Percentiles rank a stretch among this genome's conserved stretches.
Conservation (phyloP, 2,888 invertebrate genomes). For the Lumbricus terrestris region DNA sequence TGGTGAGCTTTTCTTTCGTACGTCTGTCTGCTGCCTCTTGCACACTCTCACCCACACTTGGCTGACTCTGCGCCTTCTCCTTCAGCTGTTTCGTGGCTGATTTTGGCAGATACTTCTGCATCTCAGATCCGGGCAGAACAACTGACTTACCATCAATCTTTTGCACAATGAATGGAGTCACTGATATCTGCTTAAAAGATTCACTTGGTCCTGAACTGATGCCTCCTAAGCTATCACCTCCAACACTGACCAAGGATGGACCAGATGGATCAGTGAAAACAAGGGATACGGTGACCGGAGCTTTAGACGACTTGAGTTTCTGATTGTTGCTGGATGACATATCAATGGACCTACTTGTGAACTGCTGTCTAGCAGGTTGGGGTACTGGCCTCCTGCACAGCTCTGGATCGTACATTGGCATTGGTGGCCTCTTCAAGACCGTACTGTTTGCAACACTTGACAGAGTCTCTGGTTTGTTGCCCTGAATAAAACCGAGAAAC, state of each 20-base stretch:
- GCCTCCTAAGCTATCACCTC: constrained; percentile 6
- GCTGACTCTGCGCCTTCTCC: background rate
- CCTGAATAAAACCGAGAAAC: constrained; percentile 52
- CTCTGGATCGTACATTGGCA: constrained; percentile 54
- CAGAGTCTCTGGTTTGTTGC: constrained; percentile 53
- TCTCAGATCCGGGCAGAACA: background rate
- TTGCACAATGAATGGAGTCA: constrained; percentile 20
- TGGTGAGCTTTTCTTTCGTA: background rate
- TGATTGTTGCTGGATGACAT: background rate
- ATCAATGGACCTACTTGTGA: background rate
- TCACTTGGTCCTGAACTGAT: background rate
- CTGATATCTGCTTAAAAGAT: constrained; percentile 8
- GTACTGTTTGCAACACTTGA: constrained; percentile 51
- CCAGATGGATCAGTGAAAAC: constrained; percentile 15
- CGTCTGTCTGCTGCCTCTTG: background rate
- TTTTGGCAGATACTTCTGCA: constrained; percentile 9
- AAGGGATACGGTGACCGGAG: background rate
- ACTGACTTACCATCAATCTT: constrained; percentile 9
- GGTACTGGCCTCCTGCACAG: constrained; percentile 36
- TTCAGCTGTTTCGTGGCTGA: background rate
- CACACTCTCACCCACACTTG: background rate
- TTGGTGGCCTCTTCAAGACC: constrained; percentile 47
- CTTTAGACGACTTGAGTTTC: background rate
- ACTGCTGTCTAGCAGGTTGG: background rate
- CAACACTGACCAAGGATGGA: background rate